phyloP scores from a whole-genome alignment of 2,888 invertebrate genomes.

The Agrochola circellaris region DNA sequence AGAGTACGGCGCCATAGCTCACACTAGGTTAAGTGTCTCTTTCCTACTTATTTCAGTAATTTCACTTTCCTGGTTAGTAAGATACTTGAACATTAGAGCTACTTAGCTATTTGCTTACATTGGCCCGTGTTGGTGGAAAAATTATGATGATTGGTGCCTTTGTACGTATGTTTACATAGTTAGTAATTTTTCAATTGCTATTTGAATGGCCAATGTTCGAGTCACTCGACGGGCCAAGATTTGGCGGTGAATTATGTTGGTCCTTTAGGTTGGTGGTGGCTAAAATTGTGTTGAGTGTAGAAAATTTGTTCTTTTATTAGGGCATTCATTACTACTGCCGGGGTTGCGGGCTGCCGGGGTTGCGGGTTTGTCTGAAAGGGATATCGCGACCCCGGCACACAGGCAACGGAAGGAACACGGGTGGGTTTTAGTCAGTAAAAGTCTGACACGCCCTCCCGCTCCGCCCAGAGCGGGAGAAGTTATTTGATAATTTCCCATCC shows the following conservation, averaged over 20 bases:
- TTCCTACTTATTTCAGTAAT: slow-evolving; percentile 45
- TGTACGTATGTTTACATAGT: not conserved
- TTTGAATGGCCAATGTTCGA: not conserved
- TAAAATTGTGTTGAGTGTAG: not conserved
- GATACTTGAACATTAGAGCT: slow-evolving; percentile 12
- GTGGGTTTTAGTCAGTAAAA: no score
- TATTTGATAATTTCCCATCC: no score
- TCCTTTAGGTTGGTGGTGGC: not conserved
- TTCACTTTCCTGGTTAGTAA: slow-evolving; percentile 21
- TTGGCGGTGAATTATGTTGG: not conserved
- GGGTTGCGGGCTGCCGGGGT: no score
- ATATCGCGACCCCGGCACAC: no score
- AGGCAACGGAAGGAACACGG: no score
- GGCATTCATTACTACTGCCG: no score
- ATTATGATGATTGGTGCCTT: slow-evolving; percentile 10
- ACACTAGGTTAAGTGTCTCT: slow-evolving; percentile 38
- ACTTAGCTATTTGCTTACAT: slow-evolving; percentile 10
- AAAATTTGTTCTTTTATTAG: not conserved
- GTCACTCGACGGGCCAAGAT: not conserved
- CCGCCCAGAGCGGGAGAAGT: no score
- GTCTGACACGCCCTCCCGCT: no score
- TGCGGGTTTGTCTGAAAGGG: no score
- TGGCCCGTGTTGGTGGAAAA: not conserved
- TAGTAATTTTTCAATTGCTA: not conserved
- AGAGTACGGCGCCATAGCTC: not conserved